Percentiles rank a stretch among this genome's conserved stretches.
Evolutionary conservation across 2,888 invertebrate genomes (phyloP).

Genomic region (Aproaerema taeniolella): DNA sequence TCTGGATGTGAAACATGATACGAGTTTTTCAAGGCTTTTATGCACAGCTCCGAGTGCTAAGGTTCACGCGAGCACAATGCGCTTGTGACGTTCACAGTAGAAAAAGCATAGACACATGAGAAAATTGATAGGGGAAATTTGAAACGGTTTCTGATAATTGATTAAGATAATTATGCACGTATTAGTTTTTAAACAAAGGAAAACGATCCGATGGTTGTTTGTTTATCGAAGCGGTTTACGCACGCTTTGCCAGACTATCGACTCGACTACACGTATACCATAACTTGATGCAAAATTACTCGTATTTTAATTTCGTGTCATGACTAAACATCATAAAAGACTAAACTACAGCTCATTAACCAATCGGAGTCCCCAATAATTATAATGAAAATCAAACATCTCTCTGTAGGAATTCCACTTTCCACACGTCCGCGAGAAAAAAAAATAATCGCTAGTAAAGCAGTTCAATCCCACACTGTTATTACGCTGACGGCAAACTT

Average conservation of each 20-base stretch:
- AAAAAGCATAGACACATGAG: conserved; percentile 8
- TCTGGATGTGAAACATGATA: conserved; percentile 13
- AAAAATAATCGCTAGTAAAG: conserved; percentile 19
- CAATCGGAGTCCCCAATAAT: conserved; percentile 37
- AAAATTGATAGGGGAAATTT: conserved; percentile 9
- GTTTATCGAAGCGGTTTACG: conserved; percentile 23
- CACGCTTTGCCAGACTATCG: no score
- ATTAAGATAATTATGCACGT: conserved; percentile 9
- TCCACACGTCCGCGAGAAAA: conserved; percentile 30
- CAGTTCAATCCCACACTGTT: conserved; percentile 47
- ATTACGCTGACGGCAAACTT: conserved; percentile 41
- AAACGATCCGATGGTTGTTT: conserved; percentile 19
- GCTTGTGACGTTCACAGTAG: conserved; percentile 2
- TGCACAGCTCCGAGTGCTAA: conserved; percentile 6
- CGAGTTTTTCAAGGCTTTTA: conserved; percentile 11
- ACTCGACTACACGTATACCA: no score
- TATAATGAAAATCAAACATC: conserved; percentile 29
- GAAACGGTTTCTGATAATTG: conserved; percentile 7
- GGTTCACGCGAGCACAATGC: conserved; percentile 13
- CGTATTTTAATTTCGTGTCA: conserved; percentile 23
- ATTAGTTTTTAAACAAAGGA: conserved; percentile 1
- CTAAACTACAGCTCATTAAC: conserved; percentile 28
- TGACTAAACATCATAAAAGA: conserved; percentile 35
- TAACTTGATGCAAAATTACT: conserved; percentile 28
- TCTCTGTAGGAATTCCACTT: conserved; percentile 38